phyloP scores from a whole-genome alignment of 2,797 vertebrate genomes.

The Taeniopygia guttata region DNA sequence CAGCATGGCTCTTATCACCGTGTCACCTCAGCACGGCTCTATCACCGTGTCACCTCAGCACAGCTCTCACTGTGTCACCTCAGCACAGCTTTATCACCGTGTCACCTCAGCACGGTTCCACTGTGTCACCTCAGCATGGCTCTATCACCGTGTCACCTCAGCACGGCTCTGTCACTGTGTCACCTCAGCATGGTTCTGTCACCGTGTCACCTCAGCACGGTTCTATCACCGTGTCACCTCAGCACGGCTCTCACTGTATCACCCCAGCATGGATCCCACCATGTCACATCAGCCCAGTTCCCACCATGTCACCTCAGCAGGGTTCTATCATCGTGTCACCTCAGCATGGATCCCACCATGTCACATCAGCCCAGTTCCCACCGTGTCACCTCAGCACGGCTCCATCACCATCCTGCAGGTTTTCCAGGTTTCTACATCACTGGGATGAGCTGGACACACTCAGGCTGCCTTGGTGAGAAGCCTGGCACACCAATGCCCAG shows the following conservation, averaged over 20 bases:
- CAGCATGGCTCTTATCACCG: rapidly evolving
- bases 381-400: not conserved
- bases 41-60: no score
- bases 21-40: not conserved
- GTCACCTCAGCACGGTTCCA: no score
- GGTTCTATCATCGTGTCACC: no score
- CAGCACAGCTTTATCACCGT: no score
- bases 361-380: no score
- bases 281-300: no score
- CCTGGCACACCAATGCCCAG: not conserved
- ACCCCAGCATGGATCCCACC: rapidly evolving
- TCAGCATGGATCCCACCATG: no score
- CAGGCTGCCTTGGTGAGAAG: not conserved
- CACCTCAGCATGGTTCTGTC: not conserved
- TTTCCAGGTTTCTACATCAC: not conserved
- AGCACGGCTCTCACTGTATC: rapidly evolving
- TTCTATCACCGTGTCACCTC: not conserved
- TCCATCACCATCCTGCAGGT: no score
- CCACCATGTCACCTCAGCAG: not conserved
- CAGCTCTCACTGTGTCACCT: not conserved
- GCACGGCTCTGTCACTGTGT: no score
- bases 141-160: no score
- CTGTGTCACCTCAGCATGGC: no score
- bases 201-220: not conserved
- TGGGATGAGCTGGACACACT: not conserved